These are phyloP conservation scores for Junonia oenone DNA, from an alignment of 2,888 invertebrate genomes.

Conservation along the genomic window DNA sequence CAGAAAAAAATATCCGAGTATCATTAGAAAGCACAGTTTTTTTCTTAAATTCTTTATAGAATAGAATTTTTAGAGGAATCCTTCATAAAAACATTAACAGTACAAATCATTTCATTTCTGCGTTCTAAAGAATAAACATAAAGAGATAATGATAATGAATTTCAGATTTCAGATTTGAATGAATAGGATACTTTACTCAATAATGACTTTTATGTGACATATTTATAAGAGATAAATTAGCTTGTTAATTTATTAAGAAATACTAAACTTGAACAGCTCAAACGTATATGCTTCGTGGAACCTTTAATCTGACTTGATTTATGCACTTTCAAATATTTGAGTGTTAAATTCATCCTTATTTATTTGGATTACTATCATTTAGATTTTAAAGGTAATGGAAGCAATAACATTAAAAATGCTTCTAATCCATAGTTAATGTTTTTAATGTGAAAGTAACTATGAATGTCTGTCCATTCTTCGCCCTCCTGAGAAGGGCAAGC, in stretches of 20 bases:
- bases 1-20: too few species aligned
- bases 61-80: too few species aligned
- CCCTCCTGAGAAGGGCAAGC: too few species aligned
- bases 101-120: too few species aligned
- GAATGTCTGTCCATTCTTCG: too few species aligned
- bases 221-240: background rate
- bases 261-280: background rate
- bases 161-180: background rate
- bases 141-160: background rate
- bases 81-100: too few species aligned
- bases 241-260: background rate
- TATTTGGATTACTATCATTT: slow-evolving; percentile 25
- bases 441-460: background rate
- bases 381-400: background rate
- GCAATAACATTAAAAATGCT: background rate
- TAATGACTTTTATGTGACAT: background rate
- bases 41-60: too few species aligned
- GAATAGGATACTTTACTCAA: background rate
- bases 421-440: background rate
- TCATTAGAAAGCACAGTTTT: too few species aligned
- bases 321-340: slow-evolving; percentile 10
- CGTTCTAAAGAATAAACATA: too few species aligned
- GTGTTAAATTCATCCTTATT: slow-evolving; percentile 30
- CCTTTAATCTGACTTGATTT: slow-evolving; percentile 31
- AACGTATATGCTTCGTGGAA: background rate